Conservation (phyloP, 2,113 vertebrate species). For the Numida meleagris region DNA sequence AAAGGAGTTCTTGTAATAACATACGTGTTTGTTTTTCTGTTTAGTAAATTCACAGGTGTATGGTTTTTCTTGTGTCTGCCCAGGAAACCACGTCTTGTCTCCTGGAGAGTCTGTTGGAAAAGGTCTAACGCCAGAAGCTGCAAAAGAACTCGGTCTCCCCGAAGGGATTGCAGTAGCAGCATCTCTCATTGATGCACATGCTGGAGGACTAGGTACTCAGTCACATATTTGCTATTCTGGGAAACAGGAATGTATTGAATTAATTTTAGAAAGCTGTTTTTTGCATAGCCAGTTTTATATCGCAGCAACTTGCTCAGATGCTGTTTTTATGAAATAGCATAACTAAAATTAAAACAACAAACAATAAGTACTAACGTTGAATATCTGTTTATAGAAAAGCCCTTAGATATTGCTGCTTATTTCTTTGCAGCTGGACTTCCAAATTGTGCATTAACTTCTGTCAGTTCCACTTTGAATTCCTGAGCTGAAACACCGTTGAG, state of each 20-base stretch:
- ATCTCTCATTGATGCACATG: slow-evolving; percentile 96
- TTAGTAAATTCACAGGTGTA: slow-evolving; percentile 64
- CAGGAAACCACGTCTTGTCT: slow-evolving; percentile 85
- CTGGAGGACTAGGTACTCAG: slow-evolving; percentile 91
- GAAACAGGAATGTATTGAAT: neutral
- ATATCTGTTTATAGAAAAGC: neutral
- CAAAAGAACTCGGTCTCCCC: slow-evolving; percentile 84
- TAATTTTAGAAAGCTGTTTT: neutral
- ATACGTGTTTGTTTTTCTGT: slow-evolving; percentile 41
- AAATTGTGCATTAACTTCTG: neutral
- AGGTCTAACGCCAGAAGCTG: slow-evolving; percentile 86
- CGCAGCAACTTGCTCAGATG: neutral
- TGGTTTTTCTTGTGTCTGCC: slow-evolving; percentile 72
- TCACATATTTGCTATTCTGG: neutral
- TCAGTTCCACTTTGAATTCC: neutral
- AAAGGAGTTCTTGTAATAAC: slow-evolving; percentile 17
- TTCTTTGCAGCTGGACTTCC: neutral
- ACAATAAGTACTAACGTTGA: neutral
- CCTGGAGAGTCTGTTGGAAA: slow-evolving; percentile 87
- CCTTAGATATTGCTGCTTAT: neutral
- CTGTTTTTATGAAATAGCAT: neutral
- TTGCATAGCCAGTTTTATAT: neutral
- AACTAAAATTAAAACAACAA: neutral
- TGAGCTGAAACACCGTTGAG: neutral
- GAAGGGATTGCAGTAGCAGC: slow-evolving; percentile 87